Percentiles rank a stretch among this genome's conserved stretches.
phyloP scores from a whole-genome alignment of 2,797 vertebrate species.

The Alouatta caraya region DNA sequence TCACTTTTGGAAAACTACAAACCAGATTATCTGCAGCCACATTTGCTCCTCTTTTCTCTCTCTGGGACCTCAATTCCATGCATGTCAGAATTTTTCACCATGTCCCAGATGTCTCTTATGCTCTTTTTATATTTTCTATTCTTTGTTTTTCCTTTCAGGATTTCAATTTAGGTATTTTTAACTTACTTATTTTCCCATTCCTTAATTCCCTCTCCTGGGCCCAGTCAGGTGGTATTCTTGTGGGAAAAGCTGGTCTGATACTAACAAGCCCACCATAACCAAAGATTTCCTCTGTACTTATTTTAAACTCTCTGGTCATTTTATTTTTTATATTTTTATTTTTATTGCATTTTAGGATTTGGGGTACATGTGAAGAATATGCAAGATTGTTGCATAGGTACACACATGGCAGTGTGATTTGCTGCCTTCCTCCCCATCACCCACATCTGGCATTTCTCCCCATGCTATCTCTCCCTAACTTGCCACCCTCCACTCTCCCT shows the following conservation, averaged over 20 bases:
- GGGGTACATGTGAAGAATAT: too few species aligned
- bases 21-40: neutral
- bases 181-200: neutral
- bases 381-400: too few species aligned
- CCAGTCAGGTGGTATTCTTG: neutral
- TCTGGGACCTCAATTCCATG: neutral
- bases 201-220: neutral
- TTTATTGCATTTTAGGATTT: too few species aligned
- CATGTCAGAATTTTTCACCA: neutral
- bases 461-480: too few species aligned
- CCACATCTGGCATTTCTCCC: too few species aligned
- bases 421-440: too few species aligned
- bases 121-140: neutral
- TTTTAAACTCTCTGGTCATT: neutral
- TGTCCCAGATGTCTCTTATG: neutral
- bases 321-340: neutral
- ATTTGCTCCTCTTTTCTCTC: neutral
- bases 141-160: neutral
- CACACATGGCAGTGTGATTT: too few species aligned
- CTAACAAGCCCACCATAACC: neutral
- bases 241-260: neutral
- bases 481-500: too few species aligned
- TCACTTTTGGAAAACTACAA: neutral
- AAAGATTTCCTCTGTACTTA: neutral
- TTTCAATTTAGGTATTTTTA: neutral